Percentiles rank a stretch among this genome's conserved stretches.
phyloP scores from a whole-genome alignment of 2,888 invertebrate species.

The Corbicula japonica region DNA sequence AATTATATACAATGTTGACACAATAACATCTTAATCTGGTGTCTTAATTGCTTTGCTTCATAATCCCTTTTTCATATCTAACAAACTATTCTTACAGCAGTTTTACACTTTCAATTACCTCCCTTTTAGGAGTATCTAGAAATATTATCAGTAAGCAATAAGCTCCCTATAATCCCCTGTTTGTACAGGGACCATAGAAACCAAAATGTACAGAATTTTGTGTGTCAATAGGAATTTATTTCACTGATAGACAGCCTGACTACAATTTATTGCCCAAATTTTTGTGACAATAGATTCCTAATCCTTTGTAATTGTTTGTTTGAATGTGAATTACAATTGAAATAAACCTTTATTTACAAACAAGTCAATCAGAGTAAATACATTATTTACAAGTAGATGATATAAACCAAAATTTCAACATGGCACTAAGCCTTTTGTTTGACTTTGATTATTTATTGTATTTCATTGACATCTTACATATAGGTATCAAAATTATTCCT shows the following conservation, averaged over 20 bases:
- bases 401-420: no score
- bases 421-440: no score
- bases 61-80: conserved; percentile 11
- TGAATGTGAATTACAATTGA: no score
- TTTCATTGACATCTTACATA: no score
- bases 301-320: neutral
- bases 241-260: neutral
- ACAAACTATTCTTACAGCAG: neutral
- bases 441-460: no score
- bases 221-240: neutral
- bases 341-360: no score
- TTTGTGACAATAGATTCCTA: neutral
- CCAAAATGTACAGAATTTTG: neutral
- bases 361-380: no score
- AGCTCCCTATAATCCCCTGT: conserved; percentile 12
- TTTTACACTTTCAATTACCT: conserved; percentile 7
- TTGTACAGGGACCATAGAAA: conserved; percentile 5
- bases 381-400: no score
- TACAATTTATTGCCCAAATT: neutral
- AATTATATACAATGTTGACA: conserved; percentile 5
- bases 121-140: neutral
- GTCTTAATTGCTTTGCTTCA: conserved; percentile 16
- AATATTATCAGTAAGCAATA: neutral
- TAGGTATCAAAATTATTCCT: no score
- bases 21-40: conserved; percentile 9